Evolutionary conservation across 2,797 vertebrate genomes (phyloP).

Genomic region (Pitangus sulphuratus): DNA sequence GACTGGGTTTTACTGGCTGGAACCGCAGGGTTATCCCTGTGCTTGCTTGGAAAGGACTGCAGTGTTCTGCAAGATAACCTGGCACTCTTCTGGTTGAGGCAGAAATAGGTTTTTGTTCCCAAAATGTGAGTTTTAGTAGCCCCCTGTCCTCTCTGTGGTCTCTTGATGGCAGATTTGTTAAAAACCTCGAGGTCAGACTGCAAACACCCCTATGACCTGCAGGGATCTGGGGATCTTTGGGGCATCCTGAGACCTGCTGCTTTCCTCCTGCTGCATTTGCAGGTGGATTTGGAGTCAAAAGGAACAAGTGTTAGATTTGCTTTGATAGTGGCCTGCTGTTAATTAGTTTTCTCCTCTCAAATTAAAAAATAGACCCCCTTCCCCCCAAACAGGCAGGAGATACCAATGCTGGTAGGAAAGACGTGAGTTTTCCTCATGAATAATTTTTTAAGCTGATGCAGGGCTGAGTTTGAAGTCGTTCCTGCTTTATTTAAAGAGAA

Average conservation of each 20-base stretch:
- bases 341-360: not conserved
- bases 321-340: not conserved
- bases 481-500: constrained; percentile 1
- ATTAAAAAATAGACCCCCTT: not conserved
- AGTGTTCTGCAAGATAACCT: accelerated
- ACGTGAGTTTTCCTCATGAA: not conserved
- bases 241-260: not conserved
- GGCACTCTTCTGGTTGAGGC: accelerated
- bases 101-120: not conserved
- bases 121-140: not conserved
- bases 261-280: not conserved
- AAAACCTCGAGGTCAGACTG: not conserved
- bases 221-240: not conserved
- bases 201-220: not conserved
- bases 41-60: not conserved
- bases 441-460: not conserved
- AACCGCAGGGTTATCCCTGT: not conserved
- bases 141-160: accelerated
- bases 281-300: not conserved
- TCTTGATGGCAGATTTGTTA: accelerated
- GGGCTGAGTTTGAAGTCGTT: not conserved
- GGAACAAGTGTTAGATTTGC: not conserved
- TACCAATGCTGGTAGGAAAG: not conserved
- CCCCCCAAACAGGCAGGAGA: not conserved
- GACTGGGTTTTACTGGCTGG: not conserved